These are phyloP conservation scores for Pseudanteris insignis DNA, from an alignment of 2,888 invertebrate species.

Conservation along the genomic window DNA sequence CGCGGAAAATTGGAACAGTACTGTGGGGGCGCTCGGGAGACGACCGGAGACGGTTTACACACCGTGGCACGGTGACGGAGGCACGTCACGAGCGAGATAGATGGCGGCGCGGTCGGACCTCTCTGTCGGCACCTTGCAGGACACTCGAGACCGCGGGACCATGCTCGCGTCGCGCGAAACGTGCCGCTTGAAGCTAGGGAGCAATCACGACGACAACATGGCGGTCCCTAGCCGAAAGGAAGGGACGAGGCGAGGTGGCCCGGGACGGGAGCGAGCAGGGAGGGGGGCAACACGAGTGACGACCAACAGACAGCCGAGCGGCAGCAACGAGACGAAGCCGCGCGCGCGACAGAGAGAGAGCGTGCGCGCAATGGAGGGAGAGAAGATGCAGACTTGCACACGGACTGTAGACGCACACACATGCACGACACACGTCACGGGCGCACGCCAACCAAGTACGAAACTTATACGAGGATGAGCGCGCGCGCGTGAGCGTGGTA, in stretches of 20 bases:
- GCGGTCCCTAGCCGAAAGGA: slow-evolving; percentile 51
- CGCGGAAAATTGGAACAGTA: too few relatives aligned
- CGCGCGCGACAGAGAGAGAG: slow-evolving; percentile 21
- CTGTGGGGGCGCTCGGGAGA: too few relatives aligned
- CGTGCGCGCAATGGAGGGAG: slow-evolving; percentile 22
- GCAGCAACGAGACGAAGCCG: too few relatives aligned
- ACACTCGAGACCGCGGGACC: slow-evolving; percentile 55
- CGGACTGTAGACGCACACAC: slow-evolving; percentile 10
- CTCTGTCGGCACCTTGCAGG: slow-evolving; percentile 55
- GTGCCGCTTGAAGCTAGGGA: slow-evolving; percentile 57
- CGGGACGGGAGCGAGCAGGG: slow-evolving; percentile 33
- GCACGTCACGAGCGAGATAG: slow-evolving; percentile 15
- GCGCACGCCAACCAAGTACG: too few relatives aligned
- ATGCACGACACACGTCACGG: slow-evolving; percentile 2
- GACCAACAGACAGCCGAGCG: slow-evolving; percentile 7
- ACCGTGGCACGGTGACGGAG: background rate
- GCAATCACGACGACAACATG: slow-evolving; percentile 62
- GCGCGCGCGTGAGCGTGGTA: too few relatives aligned
- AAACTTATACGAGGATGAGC: too few relatives aligned
- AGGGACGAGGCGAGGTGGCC: slow-evolving; percentile 27
- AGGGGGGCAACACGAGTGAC: slow-evolving; percentile 45
- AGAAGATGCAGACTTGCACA: too few relatives aligned
- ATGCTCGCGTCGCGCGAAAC: slow-evolving; percentile 51
- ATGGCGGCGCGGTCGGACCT: slow-evolving; percentile 17
- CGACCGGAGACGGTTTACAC: too few relatives aligned